These are phyloP conservation scores for Ormyrus thymus DNA, from an alignment of 2,888 invertebrate species.

Conservation along the genomic window DNA sequence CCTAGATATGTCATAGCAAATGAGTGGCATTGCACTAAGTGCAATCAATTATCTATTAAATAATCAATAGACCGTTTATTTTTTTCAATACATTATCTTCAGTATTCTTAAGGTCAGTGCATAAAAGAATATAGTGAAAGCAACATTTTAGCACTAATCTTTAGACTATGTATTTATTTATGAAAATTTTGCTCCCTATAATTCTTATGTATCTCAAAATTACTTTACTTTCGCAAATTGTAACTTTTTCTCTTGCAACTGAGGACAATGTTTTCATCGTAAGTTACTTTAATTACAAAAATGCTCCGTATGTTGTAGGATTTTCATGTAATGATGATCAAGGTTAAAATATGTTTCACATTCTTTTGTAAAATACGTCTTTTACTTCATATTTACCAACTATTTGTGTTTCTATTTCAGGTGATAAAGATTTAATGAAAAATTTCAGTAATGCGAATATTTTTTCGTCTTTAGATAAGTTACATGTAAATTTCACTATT, in stretches of 20 bases:
- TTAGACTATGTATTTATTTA: neutral
- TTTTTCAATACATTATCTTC: neutral
- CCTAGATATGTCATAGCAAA: conserved; percentile 34
- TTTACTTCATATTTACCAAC: no score
- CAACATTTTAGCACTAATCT: neutral
- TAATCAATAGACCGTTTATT: neutral
- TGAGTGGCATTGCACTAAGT: neutral
- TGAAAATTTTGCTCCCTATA: no score
- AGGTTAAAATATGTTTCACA: conserved; percentile 52
- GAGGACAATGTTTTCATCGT: conserved; percentile 59
- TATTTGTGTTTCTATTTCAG: conserved; percentile 45
- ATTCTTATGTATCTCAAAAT: neutral
- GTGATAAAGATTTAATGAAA: conserved; percentile 60
- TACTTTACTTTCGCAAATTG: conserved; percentile 4
- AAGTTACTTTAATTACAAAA: conserved; percentile 61
- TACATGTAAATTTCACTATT: conserved; percentile 55
- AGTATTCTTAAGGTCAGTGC: no score
- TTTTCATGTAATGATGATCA: conserved; percentile 61
- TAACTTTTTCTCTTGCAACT: conserved; percentile 20
- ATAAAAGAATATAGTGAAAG: no score
- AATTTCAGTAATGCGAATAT: conserved; percentile 61
- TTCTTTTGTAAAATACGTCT: neutral
- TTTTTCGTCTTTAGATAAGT: conserved; percentile 59
- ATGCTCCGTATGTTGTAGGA: conserved; percentile 60
- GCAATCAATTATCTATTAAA: neutral